Evolutionary conservation across 2,888 invertebrate genomes (phyloP), one percentile per base, ranked within the genome.

Genomic region (Lasius fuliginosus): DNA sequence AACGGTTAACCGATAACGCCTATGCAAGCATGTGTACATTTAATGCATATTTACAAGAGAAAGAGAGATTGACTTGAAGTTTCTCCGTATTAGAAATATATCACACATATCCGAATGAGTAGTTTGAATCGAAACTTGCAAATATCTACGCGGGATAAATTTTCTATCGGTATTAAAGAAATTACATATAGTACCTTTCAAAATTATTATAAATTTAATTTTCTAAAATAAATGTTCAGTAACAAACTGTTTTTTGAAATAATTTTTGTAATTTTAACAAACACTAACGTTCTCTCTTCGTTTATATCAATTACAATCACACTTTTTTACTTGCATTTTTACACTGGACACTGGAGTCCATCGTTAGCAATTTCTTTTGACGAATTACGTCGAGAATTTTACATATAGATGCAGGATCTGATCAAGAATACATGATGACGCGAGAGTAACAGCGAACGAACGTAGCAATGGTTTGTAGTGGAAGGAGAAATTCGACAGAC

Each of bases 401-500:
- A 71, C 79, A 71, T 71, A 79, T 36, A 71, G 71, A 71, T 71
- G 49, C 62, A 60, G 79, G 40, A 42, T 71, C 71, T 60, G 60
- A 71, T 62, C 71, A n/a, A 60, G 36, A 30, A 71, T 53, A 71
- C 79, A 36, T 27, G 79, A 81, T 81, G 79, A 71, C 79, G 71
- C 71, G 77, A 56, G 77, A 60, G 67, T 49, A 69, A 9, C 69
- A 64, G 53, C 64, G 82, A 6, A 64, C 86, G 86, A 85, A 81
- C 89, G 86, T 40, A 83, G 87, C 82, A 53, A 62, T 85, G 76
- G 68, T 30, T 68, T 71, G 73, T 69, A 69, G 69, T 60, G 82
- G 62, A 83, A 69, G 90, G 84, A 82, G 79, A 83, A 91, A 93
- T 93, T 93, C 92, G 91, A 90, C 90, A 90, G 92, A 85, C 92